phyloP scores from a whole-genome alignment of 2,888 invertebrate species.

The Rutpela maculata region DNA sequence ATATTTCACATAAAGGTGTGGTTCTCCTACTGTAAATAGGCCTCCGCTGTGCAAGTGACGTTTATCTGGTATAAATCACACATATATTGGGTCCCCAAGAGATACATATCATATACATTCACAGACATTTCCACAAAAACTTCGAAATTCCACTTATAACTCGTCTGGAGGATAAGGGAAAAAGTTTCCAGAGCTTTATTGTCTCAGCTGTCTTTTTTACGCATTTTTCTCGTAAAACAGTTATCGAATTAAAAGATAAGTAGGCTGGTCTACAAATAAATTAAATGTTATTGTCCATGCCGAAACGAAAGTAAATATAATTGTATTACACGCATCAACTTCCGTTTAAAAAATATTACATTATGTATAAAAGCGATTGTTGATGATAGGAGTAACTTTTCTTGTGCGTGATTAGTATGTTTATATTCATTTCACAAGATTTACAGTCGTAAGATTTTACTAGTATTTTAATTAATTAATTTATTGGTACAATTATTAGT shows the following conservation, averaged over 20 bases:
- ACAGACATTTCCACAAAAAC: not conserved
- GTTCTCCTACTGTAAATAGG: slow-evolving; percentile 49
- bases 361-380: too few species aligned
- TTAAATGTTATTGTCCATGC: too few species aligned
- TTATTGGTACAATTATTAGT: too few species aligned
- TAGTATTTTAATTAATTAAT: too few species aligned
- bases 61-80: slow-evolving; percentile 51
- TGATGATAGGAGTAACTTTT: too few species aligned
- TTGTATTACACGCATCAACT: too few species aligned
- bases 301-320: too few species aligned
- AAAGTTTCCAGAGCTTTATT: not conserved
- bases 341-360: too few species aligned
- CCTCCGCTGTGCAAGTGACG: slow-evolving; percentile 46
- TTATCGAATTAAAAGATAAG: not conserved
- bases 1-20: slow-evolving; percentile 44
- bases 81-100: slow-evolving; percentile 1
- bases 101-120: slow-evolving; percentile 7
- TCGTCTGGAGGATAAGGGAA: not conserved
- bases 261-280: too few species aligned
- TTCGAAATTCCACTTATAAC: slow-evolving; percentile 7
- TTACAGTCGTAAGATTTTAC: too few species aligned
- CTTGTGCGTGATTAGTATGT: too few species aligned
- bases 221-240: not conserved
- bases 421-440: too few species aligned
- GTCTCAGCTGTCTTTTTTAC: not conserved